Evolutionary conservation across 1,140 invertebrate species (phyloP).

Genomic region (Bicyclus anynana): DNA sequence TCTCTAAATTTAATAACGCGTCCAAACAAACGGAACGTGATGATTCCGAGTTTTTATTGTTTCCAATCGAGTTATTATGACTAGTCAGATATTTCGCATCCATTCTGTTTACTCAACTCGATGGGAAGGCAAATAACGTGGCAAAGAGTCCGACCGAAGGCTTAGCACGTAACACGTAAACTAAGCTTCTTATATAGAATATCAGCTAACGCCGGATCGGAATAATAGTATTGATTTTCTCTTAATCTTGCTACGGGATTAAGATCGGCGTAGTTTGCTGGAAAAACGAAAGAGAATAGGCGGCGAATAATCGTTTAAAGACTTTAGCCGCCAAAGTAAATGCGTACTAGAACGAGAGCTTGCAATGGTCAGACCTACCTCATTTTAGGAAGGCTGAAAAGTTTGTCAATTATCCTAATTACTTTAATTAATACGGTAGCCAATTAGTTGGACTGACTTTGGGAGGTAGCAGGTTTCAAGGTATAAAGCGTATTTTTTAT

Average conservation of each 20-base stretch:
- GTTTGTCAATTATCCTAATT: too few species aligned
- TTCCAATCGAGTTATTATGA: constrained; percentile 1
- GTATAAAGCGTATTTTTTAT: too few species aligned
- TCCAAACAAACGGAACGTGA: constrained; percentile 10
- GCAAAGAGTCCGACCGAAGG: constrained; percentile 36
- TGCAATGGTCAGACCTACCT: too few species aligned
- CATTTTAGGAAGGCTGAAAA: too few species aligned
- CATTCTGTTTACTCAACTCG: constrained; percentile 16
- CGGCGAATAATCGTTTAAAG: constrained; percentile 37
- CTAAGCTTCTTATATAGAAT: constrained; percentile 51
- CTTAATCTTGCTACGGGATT: constrained; percentile 49
- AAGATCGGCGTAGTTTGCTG: constrained; percentile 44
- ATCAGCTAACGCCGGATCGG: constrained; percentile 37
- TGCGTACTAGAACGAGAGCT: too few species aligned
- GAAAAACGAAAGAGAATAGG: constrained; percentile 45
- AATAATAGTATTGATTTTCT: constrained; percentile 50
- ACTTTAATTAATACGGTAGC: too few species aligned
- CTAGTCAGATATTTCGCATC: constrained; percentile 3
- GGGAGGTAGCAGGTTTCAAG: too few species aligned
- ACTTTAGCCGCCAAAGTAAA: constrained; percentile 27
- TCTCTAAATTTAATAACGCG: not conserved
- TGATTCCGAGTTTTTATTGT: constrained; percentile 4
- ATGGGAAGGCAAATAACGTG: constrained; percentile 47
- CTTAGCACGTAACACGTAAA: constrained; percentile 46
- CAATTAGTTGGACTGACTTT: too few species aligned